Evolutionary conservation across 2,797 vertebrate species (phyloP), one percentile per base, ranked within the genome.

Genomic region (Okamejei kenojei): DNA sequence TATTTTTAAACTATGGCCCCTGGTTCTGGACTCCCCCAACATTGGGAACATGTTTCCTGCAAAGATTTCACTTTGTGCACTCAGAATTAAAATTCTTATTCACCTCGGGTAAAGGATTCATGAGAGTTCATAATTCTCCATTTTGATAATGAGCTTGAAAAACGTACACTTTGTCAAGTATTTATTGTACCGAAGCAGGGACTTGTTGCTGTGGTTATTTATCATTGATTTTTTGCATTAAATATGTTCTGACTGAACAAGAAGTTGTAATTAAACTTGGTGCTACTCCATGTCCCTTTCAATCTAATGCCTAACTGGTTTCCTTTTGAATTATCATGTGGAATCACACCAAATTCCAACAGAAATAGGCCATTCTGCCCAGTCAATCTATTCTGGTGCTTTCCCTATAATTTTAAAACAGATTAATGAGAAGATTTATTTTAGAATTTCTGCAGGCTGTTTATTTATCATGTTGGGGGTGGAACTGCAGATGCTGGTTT

Each of bases 221-320:
- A 92, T 92, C 90, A 92, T 92, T 91, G 74, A 54, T 73, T 92
- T 84, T 91, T 92, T 92, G 54, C 90, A 92, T 92, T 76, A 74
- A 74, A 26, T 90, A 71, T 54, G 90, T 32, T 92, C 45, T 76
- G 35, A 92, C 71, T 76, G 90, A 73, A 15, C 71, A 76, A 74
- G 71, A 92, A 76, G 54, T n/a, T 29, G 38, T 74, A 74, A 74
- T 92, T 73, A 74, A 76, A 35, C 26, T 92, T 91, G 68, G 45
- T 92, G 54, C 90, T 54, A 58, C 71, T 76, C 65, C 19, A 1
- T 54, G n/a, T 90, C 15, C 26, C 45, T 38, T 91, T 91, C 26
- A 74, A 92, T 73, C 90, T 74, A 45, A n/a, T 6, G 35, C 19
- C 17, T n/a, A 86, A 88, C 84, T 86, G n/a, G 63, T 35, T 88